Percentiles rank a stretch among this genome's conserved stretches.
These are phyloP conservation scores for Chromis chromis DNA, from an alignment of 2,797 vertebrate genomes.

Conservation along the genomic window DNA sequence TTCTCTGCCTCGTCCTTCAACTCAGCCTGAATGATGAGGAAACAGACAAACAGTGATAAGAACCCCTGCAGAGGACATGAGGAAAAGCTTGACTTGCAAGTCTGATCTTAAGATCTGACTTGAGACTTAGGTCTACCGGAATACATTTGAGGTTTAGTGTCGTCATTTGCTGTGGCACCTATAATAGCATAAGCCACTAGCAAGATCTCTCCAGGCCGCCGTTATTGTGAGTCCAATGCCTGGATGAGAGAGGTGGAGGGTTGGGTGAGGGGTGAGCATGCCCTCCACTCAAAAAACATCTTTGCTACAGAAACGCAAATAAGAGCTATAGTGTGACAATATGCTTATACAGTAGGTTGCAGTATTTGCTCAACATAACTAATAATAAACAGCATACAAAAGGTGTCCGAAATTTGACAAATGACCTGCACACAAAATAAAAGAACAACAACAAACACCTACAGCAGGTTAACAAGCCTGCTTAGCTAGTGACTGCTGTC, in stretches of 20 bases:
- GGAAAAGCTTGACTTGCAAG: background rate
- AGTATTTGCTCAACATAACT: background rate
- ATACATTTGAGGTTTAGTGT: background rate
- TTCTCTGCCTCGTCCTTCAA: constrained; percentile 86
- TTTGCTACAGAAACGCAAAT: too few relatives aligned
- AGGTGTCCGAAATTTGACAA: background rate
- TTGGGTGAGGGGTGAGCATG: too few relatives aligned
- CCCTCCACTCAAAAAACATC: too few relatives aligned
- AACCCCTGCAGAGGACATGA: background rate
- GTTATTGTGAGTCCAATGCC: too few relatives aligned
- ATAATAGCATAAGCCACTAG: too few relatives aligned
- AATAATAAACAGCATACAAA: too few relatives aligned
- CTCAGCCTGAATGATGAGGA: constrained; percentile 75
- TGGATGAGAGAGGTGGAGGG: too few relatives aligned
- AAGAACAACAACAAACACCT: background rate
- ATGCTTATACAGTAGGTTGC: background rate
- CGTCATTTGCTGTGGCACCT: too few relatives aligned
- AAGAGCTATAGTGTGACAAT: background rate
- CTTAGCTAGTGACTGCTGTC: background rate
- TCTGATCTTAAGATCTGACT: background rate
- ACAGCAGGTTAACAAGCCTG: background rate
- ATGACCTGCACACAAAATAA: background rate
- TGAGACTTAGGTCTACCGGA: background rate
- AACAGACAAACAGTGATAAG: background rate
- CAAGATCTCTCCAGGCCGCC: too few relatives aligned